Conservation (phyloP, 1,140 invertebrate genomes). For the Cherax destructor region DNA sequence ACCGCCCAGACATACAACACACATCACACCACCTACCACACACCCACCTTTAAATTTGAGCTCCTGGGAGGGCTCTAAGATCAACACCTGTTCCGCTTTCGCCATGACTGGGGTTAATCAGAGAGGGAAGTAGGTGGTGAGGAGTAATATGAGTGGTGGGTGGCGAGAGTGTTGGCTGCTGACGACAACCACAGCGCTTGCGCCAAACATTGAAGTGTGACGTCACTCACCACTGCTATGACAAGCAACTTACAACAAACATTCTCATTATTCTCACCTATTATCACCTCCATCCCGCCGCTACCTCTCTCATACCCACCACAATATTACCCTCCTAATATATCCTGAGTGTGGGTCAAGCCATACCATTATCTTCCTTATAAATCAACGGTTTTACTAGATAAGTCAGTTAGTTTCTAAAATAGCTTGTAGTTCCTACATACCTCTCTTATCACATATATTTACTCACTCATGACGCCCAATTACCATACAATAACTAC, state of each 20-base stretch:
- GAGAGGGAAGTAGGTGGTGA: slow-evolving; percentile 7
- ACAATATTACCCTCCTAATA: not conserved
- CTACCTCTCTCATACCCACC: not conserved
- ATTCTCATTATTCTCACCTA: not conserved
- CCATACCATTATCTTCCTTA: no score
- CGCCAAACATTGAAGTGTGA: slow-evolving; percentile 62
- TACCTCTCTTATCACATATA: not conserved
- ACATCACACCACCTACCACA: slow-evolving; percentile 33
- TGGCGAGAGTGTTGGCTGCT: slow-evolving; percentile 28
- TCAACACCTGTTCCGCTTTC: slow-evolving; percentile 75
- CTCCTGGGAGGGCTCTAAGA: slow-evolving; percentile 76
- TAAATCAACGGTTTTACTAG: not conserved
- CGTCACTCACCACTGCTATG: slow-evolving; percentile 59
- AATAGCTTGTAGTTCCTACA: not conserved
- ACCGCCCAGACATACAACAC: slow-evolving; percentile 16
- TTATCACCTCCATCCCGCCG: no score
- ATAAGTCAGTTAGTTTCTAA: not conserved
- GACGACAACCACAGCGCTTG: slow-evolving; percentile 59
- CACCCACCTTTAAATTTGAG: slow-evolving; percentile 76
- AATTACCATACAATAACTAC: no score
- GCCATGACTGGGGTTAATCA: slow-evolving; percentile 71
- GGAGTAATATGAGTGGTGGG: slow-evolving; percentile 14
- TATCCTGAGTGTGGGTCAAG: not conserved
- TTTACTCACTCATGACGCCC: no score
- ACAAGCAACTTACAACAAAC: slow-evolving; percentile 10